phyloP scores from a whole-genome alignment of 2,888 invertebrate species.

The Megaustenia siamemsis region DNA sequence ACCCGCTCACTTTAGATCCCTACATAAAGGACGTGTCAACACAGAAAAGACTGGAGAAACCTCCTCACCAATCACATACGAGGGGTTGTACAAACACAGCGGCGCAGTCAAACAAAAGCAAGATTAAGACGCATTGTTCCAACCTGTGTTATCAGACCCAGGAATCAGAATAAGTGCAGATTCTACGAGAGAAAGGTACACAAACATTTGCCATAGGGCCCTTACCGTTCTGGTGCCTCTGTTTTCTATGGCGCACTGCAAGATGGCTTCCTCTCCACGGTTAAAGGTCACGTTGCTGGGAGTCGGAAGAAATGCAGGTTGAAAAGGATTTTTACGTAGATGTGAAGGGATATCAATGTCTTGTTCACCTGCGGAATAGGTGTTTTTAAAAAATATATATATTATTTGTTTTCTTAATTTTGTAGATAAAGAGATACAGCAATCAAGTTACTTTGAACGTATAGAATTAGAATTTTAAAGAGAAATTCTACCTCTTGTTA shows the following conservation, averaged over 20 bases:
- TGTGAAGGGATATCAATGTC: not conserved
- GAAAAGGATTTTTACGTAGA: slow-evolving; percentile 48
- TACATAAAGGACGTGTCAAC: not conserved
- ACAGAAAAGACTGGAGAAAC: not conserved
- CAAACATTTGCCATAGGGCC: not conserved
- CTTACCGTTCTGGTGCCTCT: slow-evolving; percentile 69
- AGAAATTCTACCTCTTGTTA: too few species aligned
- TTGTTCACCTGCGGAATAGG: slow-evolving; percentile 19
- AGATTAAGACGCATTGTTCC: not conserved
- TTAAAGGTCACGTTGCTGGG: slow-evolving; percentile 63
- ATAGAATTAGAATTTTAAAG: too few species aligned
- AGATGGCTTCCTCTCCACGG: slow-evolving; percentile 65
- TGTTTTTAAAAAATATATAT: too few species aligned
- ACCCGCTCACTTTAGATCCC: too few species aligned
- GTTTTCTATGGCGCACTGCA: slow-evolving; percentile 65
- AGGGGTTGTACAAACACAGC: not conserved
- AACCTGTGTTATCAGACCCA: not conserved
- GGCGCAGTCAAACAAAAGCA: not conserved
- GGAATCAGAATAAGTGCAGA: not conserved
- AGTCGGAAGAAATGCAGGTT: slow-evolving; percentile 59
- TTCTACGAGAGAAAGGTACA: not conserved
- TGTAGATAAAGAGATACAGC: too few species aligned
- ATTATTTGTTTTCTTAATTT: too few species aligned
- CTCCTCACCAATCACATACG: not conserved
- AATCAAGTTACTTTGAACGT: too few species aligned